Conservation (phyloP, 1,140 invertebrate genomes). For the Calephelis nemesis region DNA sequence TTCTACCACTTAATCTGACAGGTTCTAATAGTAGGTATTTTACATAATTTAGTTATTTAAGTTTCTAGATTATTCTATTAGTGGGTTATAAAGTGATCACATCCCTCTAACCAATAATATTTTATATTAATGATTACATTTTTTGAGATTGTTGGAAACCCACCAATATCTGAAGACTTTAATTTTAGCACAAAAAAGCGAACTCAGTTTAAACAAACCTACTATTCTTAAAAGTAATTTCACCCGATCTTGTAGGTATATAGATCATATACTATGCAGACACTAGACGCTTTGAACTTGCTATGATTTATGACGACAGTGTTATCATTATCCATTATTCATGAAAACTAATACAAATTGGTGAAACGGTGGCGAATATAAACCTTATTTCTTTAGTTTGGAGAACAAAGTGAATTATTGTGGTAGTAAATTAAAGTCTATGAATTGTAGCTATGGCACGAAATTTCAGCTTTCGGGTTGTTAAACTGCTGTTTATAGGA, state of each 20-base stretch:
- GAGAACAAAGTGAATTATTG: slow-evolving; percentile 1
- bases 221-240: not conserved
- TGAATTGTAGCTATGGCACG: not conserved
- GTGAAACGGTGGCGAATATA: slow-evolving; percentile 16
- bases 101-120: too few relatives aligned
- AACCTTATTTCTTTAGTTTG: slow-evolving; percentile 18
- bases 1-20: too few relatives aligned
- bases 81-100: too few relatives aligned
- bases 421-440: not conserved
- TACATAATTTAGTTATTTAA: too few relatives aligned
- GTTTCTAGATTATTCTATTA: too few relatives aligned
- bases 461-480: not conserved
- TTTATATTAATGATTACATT: too few relatives aligned
- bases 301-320: slow-evolving; percentile 43
- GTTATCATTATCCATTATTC: slow-evolving; percentile 34
- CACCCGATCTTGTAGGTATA: slow-evolving; percentile 4
- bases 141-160: too few relatives aligned
- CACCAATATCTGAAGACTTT: not conserved
- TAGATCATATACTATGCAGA: slow-evolving; percentile 39
- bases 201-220: not conserved
- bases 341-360: slow-evolving; percentile 32
- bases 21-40: too few relatives aligned
- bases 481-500: not conserved
- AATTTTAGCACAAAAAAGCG: not conserved
- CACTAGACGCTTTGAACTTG: slow-evolving; percentile 36